These are phyloP conservation scores for Anguilla megastoma DNA, from an alignment of 2,797 vertebrate species.

Conservation along the genomic window DNA sequence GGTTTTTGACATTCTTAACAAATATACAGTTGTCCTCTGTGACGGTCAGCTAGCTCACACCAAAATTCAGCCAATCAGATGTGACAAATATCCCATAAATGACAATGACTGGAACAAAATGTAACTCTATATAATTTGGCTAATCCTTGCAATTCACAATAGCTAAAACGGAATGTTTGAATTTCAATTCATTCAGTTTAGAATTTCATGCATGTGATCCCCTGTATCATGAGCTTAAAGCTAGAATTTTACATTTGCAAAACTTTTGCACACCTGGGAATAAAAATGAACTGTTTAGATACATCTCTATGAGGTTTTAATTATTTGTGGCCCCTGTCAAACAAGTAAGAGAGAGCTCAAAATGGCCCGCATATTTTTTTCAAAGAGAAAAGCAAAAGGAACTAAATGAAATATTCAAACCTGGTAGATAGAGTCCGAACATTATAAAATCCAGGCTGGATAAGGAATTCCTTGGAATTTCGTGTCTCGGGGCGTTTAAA, in stretches of 20 bases:
- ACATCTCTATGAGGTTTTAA: no score
- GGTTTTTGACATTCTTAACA: background rate
- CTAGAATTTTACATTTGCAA: background rate
- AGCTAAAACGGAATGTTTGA: background rate
- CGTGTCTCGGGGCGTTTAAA: conserved; percentile 35
- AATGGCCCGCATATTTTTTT: background rate
- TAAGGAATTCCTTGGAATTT: conserved; percentile 40
- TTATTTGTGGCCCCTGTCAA: background rate
- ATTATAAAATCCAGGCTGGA: background rate
- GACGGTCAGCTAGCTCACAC: background rate
- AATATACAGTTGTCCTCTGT: background rate
- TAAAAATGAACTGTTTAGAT: background rate
- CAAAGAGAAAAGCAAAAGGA: background rate
- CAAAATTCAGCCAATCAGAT: background rate
- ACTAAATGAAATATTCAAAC: background rate
- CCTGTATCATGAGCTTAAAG: background rate
- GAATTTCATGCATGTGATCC: background rate
- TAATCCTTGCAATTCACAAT: background rate
- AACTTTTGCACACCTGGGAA: background rate
- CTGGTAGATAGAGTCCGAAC: conserved; percentile 16
- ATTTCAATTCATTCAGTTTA: background rate
- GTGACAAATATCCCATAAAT: background rate
- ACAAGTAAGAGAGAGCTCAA: background rate
- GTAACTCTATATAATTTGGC: background rate
- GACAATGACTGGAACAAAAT: background rate